A percentile compares a stretch with the other conserved stretches of the same genome.
phyloP scores from a whole-genome alignment of 1,140 invertebrate genomes.

The Pogonognathellus flavescens region DNA sequence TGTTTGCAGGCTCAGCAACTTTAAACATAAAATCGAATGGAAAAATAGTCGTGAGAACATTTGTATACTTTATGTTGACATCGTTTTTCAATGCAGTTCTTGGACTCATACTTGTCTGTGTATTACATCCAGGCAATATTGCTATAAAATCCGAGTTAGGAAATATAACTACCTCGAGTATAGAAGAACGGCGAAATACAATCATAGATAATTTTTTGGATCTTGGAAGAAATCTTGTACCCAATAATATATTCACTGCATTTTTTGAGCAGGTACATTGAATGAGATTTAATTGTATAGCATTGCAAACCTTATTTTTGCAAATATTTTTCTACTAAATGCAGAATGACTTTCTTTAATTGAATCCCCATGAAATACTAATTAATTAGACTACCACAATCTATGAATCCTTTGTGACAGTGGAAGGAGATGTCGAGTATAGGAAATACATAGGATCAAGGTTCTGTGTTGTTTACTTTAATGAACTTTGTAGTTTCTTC shows the following conservation, averaged over 20 bases:
- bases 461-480: not conserved
- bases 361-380: not conserved
- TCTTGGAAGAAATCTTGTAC: constrained; percentile 88
- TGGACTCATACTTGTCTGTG: constrained; percentile 81
- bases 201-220: constrained; percentile 87
- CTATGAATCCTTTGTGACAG: not conserved
- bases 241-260: constrained; percentile 90
- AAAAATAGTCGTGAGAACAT: constrained; percentile 83
- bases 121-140: constrained; percentile 84
- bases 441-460: not conserved
- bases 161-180: constrained; percentile 67
- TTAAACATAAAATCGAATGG: constrained; percentile 88
- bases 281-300: too few species aligned
- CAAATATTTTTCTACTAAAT: too few species aligned
- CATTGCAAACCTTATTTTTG: too few species aligned
- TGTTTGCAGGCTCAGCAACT: constrained; percentile 80
- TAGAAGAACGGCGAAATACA: constrained; percentile 74
- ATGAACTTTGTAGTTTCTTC: not conserved
- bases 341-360: too few species aligned
- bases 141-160: constrained; percentile 74
- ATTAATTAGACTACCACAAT: constrained; percentile 11
- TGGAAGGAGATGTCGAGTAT: not conserved
- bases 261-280: constrained; percentile 81
- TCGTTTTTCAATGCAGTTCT: constrained; percentile 84
- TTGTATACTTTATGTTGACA: constrained; percentile 84